These are phyloP conservation scores for Dendrocincla tyrannina DNA, from an alignment of 2,797 vertebrate species.

Conservation along the genomic window DNA sequence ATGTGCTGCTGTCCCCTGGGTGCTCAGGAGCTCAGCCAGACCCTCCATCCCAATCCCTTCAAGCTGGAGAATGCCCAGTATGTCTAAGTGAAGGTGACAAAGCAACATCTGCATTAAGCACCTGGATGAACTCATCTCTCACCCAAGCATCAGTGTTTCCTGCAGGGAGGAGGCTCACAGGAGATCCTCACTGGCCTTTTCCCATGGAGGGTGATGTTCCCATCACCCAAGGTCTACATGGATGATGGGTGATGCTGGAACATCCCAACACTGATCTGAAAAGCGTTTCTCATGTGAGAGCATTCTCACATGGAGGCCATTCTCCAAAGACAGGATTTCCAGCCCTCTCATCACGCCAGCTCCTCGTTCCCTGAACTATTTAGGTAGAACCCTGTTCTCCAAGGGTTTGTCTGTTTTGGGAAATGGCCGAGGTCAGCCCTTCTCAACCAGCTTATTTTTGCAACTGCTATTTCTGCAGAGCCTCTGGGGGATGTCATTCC, in stretches of 20 bases:
- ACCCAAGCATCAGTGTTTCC: fast-evolving
- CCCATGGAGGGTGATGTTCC: background rate
- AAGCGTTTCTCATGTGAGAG: background rate
- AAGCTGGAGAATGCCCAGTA: background rate
- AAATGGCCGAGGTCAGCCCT: background rate
- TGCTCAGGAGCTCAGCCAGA: background rate
- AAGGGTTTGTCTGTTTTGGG: background rate
- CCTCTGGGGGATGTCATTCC: background rate
- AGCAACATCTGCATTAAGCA: background rate
- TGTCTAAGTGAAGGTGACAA: background rate
- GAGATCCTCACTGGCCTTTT: background rate
- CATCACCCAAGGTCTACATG: background rate
- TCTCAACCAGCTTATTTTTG: background rate
- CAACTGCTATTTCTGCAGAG: slow-evolving; percentile 31
- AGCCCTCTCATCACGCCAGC: background rate
- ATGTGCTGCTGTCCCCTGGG: fast-evolving
- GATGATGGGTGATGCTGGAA: background rate
- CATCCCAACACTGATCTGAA: background rate
- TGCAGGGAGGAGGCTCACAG: background rate
- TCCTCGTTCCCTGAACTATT: background rate
- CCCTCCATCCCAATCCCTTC: background rate
- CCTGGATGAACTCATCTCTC: background rate
- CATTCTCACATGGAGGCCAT: background rate
- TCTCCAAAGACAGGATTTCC: background rate
- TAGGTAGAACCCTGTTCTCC: background rate